A percentile compares a stretch with the other conserved stretches of the same genome.
Evolutionary conservation across 2,888 invertebrate genomes (phyloP).

Genomic region (Euplagia quadripunctaria): DNA sequence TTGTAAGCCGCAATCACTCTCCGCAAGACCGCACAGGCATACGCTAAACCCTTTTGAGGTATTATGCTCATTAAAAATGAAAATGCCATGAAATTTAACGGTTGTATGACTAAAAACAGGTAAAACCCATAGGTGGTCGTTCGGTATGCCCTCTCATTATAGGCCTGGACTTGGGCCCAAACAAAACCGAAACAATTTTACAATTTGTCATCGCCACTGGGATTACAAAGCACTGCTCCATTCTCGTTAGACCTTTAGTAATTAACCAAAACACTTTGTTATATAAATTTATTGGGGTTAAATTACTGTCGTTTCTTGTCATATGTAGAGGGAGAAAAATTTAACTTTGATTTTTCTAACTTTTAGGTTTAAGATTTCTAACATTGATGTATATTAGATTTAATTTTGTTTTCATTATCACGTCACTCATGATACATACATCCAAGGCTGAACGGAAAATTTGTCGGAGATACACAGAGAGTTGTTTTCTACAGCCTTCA

Average conservation of each 20-base stretch:
- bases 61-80: slow-evolving; percentile 36
- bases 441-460: too few relatives aligned
- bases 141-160: slow-evolving; percentile 51
- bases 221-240: slow-evolving; percentile 55
- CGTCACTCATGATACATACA: too few relatives aligned
- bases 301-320: slow-evolving; percentile 44
- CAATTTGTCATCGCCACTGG: slow-evolving; percentile 57
- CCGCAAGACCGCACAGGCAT: slow-evolving; percentile 10
- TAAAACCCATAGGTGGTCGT: slow-evolving; percentile 45
- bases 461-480: too few relatives aligned
- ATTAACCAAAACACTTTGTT: slow-evolving; percentile 52
- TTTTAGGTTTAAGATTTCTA: too few relatives aligned
- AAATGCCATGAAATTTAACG: slow-evolving; percentile 36
- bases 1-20: slow-evolving; percentile 10
- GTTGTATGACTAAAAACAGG: slow-evolving; percentile 40
- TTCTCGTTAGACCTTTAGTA: slow-evolving; percentile 52
- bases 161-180: slow-evolving; percentile 45
- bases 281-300: slow-evolving; percentile 49
- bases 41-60: slow-evolving; percentile 39
- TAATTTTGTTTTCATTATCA: too few relatives aligned
- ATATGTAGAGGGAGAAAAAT: slow-evolving; percentile 13
- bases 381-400: too few relatives aligned
- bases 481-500: too few relatives aligned
- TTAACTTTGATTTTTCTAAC: not conserved
- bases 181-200: slow-evolving; percentile 60